Percentiles rank a stretch among this genome's conserved stretches.
Conservation (phyloP, 2,113 vertebrate genomes). For the Mesoclemmys tuberculata region DNA sequence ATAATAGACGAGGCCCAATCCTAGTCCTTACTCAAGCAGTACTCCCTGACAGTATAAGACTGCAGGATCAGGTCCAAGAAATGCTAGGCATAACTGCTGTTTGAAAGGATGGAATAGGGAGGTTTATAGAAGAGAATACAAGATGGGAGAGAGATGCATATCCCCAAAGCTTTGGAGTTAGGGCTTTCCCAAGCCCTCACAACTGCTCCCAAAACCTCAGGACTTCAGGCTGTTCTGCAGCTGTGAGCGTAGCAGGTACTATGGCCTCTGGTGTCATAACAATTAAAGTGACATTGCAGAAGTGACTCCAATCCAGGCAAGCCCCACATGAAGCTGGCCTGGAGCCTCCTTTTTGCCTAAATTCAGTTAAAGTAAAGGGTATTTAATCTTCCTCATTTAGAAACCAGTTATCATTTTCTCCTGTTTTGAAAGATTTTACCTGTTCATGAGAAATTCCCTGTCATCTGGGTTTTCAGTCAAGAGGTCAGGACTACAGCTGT, state of each 20-base stretch:
- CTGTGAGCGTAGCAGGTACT: background rate
- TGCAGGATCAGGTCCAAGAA: background rate
- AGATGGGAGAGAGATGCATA: background rate
- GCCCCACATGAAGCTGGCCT: background rate
- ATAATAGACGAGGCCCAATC: background rate
- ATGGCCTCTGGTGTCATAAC: fast-evolving
- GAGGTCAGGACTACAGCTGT: background rate
- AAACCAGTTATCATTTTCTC: background rate
- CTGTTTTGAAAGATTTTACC: background rate
- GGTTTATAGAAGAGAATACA: background rate
- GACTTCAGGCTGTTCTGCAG: fast-evolving
- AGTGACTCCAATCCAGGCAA: background rate
- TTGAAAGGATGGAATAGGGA: background rate
- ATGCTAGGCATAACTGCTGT: background rate
- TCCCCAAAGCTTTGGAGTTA: fast-evolving
- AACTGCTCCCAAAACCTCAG: background rate
- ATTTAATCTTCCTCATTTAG: background rate
- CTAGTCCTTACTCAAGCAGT: background rate
- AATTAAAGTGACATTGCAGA: background rate
- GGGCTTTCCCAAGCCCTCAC: background rate
- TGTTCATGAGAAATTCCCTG: background rate
- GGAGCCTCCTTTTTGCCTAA: background rate
- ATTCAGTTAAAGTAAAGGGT: background rate
- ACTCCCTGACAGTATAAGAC: background rate
- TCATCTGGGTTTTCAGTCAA: background rate